phyloP scores from a whole-genome alignment of 2,797 vertebrate species.

The Florisuga fusca region DNA sequence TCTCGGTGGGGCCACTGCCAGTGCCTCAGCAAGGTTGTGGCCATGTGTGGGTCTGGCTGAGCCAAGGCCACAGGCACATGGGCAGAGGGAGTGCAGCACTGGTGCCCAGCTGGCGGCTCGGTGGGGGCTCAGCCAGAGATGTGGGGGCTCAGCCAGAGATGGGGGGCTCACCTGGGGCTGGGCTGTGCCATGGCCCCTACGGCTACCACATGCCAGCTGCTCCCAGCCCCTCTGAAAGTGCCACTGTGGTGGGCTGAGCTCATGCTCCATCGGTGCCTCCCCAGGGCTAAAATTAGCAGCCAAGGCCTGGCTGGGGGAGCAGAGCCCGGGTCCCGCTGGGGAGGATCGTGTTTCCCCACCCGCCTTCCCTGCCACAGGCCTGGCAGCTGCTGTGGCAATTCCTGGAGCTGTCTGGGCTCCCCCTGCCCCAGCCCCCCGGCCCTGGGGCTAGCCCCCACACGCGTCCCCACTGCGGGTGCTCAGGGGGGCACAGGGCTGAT shows the following conservation, averaged over 20 bases:
- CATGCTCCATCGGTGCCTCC: background rate
- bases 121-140: background rate
- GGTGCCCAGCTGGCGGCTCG: rapidly evolving
- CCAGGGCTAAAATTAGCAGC: constrained; percentile 44
- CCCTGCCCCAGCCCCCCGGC: constrained; percentile 1
- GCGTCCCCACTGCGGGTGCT: too few species aligned
- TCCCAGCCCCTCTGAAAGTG: background rate
- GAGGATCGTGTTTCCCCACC: constrained; percentile 36
- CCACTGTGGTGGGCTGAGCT: background rate
- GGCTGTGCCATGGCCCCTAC: rapidly evolving
- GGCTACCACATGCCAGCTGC: background rate
- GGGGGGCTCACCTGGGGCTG: background rate
- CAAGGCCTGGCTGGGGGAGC: background rate
- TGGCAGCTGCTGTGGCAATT: constrained; percentile 50
- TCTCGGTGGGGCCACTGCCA: rapidly evolving
- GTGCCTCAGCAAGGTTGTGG: rapidly evolving
- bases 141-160: background rate
- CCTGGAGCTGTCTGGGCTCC: constrained; percentile 44
- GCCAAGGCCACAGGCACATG: background rate
- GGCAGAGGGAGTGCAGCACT: background rate
- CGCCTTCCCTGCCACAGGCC: constrained; percentile 38
- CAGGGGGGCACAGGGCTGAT: background rate
- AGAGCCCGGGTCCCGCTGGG: background rate
- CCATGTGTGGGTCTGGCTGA: background rate
- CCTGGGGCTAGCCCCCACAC: background rate